Conservation (phyloP, 2,113 vertebrate genomes). For the Chelonoidis abingdonii region DNA sequence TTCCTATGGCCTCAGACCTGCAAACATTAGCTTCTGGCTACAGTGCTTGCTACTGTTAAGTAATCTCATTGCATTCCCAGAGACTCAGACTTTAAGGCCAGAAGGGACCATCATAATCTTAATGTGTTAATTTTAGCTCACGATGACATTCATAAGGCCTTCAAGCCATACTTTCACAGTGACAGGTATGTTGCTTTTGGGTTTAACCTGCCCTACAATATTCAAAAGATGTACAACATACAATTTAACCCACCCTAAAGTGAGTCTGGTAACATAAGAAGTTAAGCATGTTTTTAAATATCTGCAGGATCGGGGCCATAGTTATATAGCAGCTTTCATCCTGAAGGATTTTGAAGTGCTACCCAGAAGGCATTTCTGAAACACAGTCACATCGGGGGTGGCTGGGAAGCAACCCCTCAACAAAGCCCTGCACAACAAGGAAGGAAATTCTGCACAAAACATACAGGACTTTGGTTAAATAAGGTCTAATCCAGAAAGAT, state of each 20-base stretch:
- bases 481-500: slow-evolving; percentile 42
- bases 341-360: neutral
- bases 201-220: neutral
- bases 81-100: neutral
- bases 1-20: neutral
- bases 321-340: neutral
- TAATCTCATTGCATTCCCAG: neutral
- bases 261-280: neutral
- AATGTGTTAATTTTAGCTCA: neutral
- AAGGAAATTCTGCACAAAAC: neutral
- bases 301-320: neutral
- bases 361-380: slow-evolving; percentile 1
- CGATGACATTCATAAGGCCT: neutral
- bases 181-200: neutral
- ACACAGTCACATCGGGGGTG: neutral
- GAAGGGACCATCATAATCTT: neutral
- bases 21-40: neutral
- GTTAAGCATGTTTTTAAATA: neutral
- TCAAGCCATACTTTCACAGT: neutral
- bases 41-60: neutral
- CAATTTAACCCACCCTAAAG: neutral
- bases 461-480: slow-evolving; percentile 39
- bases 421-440: neutral
- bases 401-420: slow-evolving; percentile 18
- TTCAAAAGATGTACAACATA: too few relatives aligned